Conservation (phyloP, 2,113 vertebrate species). For the Gnathonemus echidnorhynchus region DNA sequence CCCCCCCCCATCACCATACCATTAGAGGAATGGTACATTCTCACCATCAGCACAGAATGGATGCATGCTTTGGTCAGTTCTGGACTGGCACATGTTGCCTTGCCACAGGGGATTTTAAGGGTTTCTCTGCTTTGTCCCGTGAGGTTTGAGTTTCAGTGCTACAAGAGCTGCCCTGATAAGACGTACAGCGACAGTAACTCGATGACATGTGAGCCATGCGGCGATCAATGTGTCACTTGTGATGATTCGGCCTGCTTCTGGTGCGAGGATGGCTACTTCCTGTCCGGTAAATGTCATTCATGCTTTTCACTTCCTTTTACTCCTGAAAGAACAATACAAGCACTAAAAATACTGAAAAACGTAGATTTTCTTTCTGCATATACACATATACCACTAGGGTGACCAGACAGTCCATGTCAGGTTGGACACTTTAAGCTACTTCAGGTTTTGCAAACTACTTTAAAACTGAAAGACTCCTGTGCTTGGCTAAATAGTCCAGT, state of each 20-base stretch:
- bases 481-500: background rate
- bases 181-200: conserved; percentile 56
- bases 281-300: conserved; percentile 61
- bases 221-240: conserved; percentile 64
- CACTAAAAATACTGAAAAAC: background rate
- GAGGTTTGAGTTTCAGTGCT: conserved; percentile 70
- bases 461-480: background rate
- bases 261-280: conserved; percentile 70
- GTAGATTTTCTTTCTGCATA: background rate
- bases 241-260: conserved; percentile 65
- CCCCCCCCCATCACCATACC: background rate
- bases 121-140: background rate
- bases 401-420: background rate
- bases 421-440: background rate
- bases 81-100: background rate
- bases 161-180: conserved; percentile 69
- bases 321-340: background rate
- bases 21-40: background rate
- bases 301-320: too few species aligned
- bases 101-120: background rate
- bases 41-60: background rate
- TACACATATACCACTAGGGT: background rate
- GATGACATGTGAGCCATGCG: conserved; percentile 61
- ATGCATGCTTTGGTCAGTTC: background rate
- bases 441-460: background rate